Evolutionary conservation across 2,113 vertebrate genomes (phyloP).

Genomic region (Crotophaga sulcirostris): DNA sequence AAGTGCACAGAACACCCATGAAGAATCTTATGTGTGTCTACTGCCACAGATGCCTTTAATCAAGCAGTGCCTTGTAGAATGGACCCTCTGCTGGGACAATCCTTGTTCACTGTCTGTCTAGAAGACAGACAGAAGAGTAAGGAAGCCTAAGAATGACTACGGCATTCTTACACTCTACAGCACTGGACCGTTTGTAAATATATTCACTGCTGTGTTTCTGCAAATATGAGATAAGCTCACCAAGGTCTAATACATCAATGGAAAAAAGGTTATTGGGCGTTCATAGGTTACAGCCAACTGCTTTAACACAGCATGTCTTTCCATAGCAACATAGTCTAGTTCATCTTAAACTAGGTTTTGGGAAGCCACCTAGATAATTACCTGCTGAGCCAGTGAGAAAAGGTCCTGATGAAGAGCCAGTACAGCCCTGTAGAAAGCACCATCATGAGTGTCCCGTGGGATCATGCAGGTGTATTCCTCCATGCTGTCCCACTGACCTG

Average conservation of each 20-base stretch:
- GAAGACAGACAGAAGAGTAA: background rate
- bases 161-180: background rate
- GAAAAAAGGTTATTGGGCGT: background rate
- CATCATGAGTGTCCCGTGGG: conserved; percentile 95
- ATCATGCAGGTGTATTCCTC: conserved; percentile 99
- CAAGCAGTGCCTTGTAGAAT: background rate
- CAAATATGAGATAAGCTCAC: background rate
- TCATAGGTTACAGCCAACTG: background rate
- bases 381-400: conserved; percentile 97
- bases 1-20: background rate
- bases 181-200: background rate
- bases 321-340: background rate
- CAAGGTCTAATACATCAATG: background rate
- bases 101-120: background rate
- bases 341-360: background rate
- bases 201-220: background rate
- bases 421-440: conserved; percentile 96
- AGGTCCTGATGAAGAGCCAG: conserved; percentile 97
- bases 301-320: background rate
- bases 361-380: conserved; percentile 40
- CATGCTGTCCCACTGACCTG: conserved; percentile 99
- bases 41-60: background rate
- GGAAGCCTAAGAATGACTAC: background rate
- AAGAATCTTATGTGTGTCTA: background rate
- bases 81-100: background rate